Percentiles rank a stretch among this genome's conserved stretches.
Evolutionary conservation across 2,888 invertebrate genomes (phyloP).

Genomic region (Acronicta leporina): DNA sequence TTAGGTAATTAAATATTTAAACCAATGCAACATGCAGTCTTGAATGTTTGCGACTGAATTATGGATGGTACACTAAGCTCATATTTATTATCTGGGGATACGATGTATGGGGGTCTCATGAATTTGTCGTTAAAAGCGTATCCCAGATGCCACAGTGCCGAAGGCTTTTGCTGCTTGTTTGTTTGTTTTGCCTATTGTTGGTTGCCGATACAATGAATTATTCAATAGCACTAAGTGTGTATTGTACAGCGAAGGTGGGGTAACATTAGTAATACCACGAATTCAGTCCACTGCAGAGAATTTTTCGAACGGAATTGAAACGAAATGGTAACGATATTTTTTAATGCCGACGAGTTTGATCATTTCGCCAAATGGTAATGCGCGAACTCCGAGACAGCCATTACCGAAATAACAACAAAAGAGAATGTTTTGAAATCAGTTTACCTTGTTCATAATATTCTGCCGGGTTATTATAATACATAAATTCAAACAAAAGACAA

Average conservation of each 20-base stretch:
- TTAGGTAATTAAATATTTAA: constrained; percentile 52
- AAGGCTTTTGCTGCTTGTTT: constrained; percentile 59
- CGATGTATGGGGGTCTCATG: constrained; percentile 57
- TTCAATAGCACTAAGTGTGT: constrained; percentile 56
- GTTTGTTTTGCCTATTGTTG: constrained; percentile 63
- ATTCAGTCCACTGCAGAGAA: constrained; percentile 26
- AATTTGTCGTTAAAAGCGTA: constrained; percentile 68
- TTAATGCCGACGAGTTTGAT: constrained; percentile 50
- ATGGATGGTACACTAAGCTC: constrained; percentile 53
- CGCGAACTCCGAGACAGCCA: constrained; percentile 44
- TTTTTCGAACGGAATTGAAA: constrained; percentile 40
- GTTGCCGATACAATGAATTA: constrained; percentile 61
- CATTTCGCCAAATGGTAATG: constrained; percentile 49
- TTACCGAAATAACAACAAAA: constrained; percentile 61
- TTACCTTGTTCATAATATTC: constrained; percentile 74
- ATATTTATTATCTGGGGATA: constrained; percentile 63
- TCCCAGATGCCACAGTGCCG: constrained; percentile 67
- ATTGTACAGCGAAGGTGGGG: constrained; percentile 40
- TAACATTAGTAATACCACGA: constrained; percentile 46
- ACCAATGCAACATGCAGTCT: constrained; percentile 36
- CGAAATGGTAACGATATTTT: constrained; percentile 42
- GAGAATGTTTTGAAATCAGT: constrained; percentile 67
- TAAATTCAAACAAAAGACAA: constrained; percentile 78
- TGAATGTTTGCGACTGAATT: constrained; percentile 49
- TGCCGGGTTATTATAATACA: constrained; percentile 74